Conservation (phyloP, 2,797 vertebrate species). For the Syndactyla subalaris region DNA sequence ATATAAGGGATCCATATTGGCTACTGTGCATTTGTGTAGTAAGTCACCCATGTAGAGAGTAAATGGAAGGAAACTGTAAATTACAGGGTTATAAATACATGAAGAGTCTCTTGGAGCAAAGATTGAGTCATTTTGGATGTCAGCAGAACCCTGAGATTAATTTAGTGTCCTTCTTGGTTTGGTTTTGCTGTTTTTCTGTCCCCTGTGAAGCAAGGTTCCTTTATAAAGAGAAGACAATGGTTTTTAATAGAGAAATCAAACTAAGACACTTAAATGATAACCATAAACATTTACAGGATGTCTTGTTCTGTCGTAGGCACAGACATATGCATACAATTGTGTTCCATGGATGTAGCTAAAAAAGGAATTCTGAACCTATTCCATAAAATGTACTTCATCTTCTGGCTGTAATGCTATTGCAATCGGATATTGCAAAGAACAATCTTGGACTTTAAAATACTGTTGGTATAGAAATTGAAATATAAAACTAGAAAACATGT, state of each 20-base stretch:
- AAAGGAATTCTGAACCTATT: neutral
- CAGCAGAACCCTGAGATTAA: conserved; percentile 44
- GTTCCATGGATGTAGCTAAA: neutral
- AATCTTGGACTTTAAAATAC: neutral
- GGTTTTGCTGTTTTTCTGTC: neutral
- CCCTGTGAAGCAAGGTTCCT: neutral
- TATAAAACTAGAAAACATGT: neutral
- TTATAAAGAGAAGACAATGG: conserved; percentile 1
- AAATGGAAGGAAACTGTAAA: conserved; percentile 43
- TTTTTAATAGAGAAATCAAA: conserved; percentile 34
- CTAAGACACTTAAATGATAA: neutral
- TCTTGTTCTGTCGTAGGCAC: neutral
- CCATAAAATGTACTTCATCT: neutral
- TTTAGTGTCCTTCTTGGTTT: conserved; percentile 21
- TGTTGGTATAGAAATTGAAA: neutral
- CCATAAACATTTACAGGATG: conserved; percentile 6
- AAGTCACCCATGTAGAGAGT: neutral
- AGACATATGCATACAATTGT: neutral
- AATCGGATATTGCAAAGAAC: neutral
- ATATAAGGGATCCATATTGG: neutral
- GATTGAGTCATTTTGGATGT: conserved; percentile 51
- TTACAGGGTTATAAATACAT: conserved; percentile 64
- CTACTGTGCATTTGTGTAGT: neutral
- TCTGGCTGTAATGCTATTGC: neutral
- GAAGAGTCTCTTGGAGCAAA: conserved; percentile 34